These are phyloP conservation scores for Lacerta agilis DNA, from an alignment of 2,797 vertebrate genomes.

Conservation along the genomic window DNA sequence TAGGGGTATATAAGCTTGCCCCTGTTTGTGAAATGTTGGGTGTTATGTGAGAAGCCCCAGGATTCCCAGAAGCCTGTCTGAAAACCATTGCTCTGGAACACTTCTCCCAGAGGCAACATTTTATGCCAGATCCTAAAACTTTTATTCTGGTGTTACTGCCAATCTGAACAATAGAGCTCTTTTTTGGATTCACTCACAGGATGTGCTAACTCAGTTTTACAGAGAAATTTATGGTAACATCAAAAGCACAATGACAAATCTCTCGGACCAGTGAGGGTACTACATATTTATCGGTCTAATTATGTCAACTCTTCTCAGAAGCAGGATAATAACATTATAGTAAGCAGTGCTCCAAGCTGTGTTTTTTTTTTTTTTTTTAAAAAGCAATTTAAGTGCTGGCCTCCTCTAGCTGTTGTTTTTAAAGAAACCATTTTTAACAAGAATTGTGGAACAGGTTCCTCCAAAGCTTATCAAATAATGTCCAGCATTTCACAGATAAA, in stretches of 20 bases:
- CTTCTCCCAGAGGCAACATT: not conserved
- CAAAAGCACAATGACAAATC: not conserved
- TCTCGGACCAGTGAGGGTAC: not conserved
- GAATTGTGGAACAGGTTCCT: not conserved
- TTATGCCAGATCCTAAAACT: not conserved
- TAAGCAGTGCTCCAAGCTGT: too few species aligned
- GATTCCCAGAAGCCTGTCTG: too few species aligned
- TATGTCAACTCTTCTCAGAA: not conserved
- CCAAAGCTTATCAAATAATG: too few species aligned
- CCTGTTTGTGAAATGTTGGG: too few species aligned
- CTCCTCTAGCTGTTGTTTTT: too few species aligned
- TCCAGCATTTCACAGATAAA: too few species aligned
- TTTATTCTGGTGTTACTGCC: not conserved
- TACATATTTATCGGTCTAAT: not conserved
- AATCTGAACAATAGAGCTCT: not conserved
- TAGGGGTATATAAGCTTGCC: too few species aligned
- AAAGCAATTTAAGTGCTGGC: not conserved
- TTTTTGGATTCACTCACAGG: not conserved
- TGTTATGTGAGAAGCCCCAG: too few species aligned
- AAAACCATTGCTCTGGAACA: not conserved
- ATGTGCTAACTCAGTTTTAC: not conserved
- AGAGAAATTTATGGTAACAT: not conserved
- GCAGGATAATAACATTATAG: not conserved
- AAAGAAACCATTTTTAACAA: too few species aligned
- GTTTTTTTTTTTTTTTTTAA: too few species aligned